These are phyloP conservation scores for Stegophylla sp. DNA, from an alignment of 2,888 invertebrate genomes.

Conservation along the genomic window DNA sequence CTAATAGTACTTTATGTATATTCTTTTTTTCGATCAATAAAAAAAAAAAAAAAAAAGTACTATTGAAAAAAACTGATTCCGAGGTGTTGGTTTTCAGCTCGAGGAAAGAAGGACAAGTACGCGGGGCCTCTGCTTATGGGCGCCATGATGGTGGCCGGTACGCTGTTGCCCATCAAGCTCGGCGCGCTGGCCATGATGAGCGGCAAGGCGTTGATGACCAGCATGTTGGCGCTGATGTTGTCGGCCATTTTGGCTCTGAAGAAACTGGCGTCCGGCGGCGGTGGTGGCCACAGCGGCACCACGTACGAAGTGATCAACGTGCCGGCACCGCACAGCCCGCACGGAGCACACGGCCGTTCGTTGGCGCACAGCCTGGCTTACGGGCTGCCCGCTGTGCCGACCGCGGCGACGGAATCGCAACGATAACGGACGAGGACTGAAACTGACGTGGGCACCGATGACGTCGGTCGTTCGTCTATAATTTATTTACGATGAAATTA, in stretches of 20 bases:
- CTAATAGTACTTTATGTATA: too few relatives aligned
- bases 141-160: constrained; percentile 60
- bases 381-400: constrained; percentile 1
- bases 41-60: too few relatives aligned
- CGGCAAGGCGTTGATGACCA: constrained; percentile 60
- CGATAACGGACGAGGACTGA: background rate
- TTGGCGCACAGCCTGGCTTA: constrained; percentile 38
- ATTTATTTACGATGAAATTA: too few relatives aligned
- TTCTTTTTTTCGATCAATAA: too few relatives aligned
- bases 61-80: constrained; percentile 17
- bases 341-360: constrained; percentile 53
- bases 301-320: constrained; percentile 61
- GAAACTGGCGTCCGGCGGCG: constrained; percentile 52
- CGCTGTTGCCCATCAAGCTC: constrained; percentile 60
- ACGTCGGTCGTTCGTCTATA: background rate
- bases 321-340: constrained; percentile 43
- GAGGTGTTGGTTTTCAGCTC: constrained; percentile 3
- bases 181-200: constrained; percentile 60
- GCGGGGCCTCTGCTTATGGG: constrained; percentile 57
- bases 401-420: background rate
- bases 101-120: constrained; percentile 55
- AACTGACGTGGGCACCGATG: background rate
- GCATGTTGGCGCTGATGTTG: constrained; percentile 59
- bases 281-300: constrained; percentile 41
- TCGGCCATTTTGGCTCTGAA: constrained; percentile 60